These are phyloP conservation scores for Drosophila affinis DNA, from an alignment of 2,888 invertebrate species.

Conservation along the genomic window DNA sequence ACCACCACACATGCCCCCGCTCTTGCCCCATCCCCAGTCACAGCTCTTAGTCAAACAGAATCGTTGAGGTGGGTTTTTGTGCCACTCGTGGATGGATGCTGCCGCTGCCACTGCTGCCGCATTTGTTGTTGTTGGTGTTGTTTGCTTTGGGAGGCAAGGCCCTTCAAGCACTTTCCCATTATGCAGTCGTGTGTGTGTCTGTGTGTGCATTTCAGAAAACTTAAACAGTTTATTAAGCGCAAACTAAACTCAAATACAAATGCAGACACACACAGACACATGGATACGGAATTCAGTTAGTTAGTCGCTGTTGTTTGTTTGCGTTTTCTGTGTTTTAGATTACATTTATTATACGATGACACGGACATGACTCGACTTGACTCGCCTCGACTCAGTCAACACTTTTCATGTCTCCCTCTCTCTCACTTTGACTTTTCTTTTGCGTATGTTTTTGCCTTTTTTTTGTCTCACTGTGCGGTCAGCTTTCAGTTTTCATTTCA, in stretches of 20 bases:
- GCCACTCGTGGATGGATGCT: conserved; percentile 22
- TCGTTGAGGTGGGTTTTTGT: conserved; percentile 41
- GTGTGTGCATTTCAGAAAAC: conserved; percentile 44
- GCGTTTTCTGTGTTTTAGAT: conserved; percentile 1
- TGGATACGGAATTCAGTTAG: background rate
- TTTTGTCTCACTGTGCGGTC: conserved; percentile 40
- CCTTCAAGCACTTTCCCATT: conserved; percentile 50
- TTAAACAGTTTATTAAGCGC: conserved; percentile 53
- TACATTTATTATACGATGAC: conserved; percentile 15
- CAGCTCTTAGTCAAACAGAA: conserved; percentile 30
- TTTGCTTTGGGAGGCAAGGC: conserved; percentile 39
- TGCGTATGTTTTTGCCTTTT: background rate
- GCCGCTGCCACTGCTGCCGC: conserved; percentile 7
- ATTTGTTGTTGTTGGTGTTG: conserved; percentile 37
- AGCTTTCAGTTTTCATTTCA: conserved; percentile 47
- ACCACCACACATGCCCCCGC: conserved; percentile 5
- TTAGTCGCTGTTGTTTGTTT: background rate
- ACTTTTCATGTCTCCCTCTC: background rate
- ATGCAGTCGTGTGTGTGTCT: conserved; percentile 27
- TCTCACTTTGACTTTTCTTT: background rate
- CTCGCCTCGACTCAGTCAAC: background rate
- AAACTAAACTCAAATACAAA: conserved; percentile 27
- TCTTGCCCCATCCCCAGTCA: background rate
- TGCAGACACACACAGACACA: background rate
- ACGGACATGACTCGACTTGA: background rate